Conservation (phyloP, 92 coral and sea anemone genomes). For the Porites lobata region DNA sequence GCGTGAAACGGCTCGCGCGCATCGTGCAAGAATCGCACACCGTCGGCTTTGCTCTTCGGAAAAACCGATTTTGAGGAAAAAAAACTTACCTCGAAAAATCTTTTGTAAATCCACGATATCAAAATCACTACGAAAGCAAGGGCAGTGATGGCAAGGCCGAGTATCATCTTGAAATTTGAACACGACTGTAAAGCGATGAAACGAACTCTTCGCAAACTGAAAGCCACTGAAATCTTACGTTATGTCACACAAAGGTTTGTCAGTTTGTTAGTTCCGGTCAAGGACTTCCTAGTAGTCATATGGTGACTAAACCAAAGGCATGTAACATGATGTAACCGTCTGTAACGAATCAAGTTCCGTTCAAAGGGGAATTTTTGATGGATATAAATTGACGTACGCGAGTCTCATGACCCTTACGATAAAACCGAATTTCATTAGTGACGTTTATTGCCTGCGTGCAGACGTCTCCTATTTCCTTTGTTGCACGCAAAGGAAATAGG, state of each 20-base stretch:
- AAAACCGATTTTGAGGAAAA: too few species aligned
- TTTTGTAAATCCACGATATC: slow-evolving; percentile 40
- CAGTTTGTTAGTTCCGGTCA: background rate
- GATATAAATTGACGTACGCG: background rate
- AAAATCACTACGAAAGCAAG: slow-evolving; percentile 14
- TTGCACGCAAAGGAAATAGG: too few species aligned
- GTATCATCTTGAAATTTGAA: slow-evolving; percentile 21
- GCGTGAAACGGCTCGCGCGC: too few species aligned
- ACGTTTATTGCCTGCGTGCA: too few species aligned
- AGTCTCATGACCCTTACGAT: too few species aligned
- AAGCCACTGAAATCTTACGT: slow-evolving; percentile 15
- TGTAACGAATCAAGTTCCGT: background rate
- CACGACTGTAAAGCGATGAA: background rate
- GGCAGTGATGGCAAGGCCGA: slow-evolving; percentile 38
- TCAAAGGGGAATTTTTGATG: slow-evolving; percentile 11
- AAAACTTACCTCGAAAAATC: slow-evolving; percentile 42
- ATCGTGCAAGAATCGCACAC: too few species aligned
- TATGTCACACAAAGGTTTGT: slow-evolving; percentile 21
- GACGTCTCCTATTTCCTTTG: too few species aligned
- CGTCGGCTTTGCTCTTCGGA: too few species aligned
- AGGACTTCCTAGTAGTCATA: slow-evolving; percentile 29
- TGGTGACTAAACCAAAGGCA: background rate
- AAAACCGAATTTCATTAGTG: too few species aligned
- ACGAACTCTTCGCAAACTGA: background rate
- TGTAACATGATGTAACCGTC: background rate